Base-by-base conservation (phyloP, 2,888 invertebrate species). In the Tortricodes alternella region DNA sequence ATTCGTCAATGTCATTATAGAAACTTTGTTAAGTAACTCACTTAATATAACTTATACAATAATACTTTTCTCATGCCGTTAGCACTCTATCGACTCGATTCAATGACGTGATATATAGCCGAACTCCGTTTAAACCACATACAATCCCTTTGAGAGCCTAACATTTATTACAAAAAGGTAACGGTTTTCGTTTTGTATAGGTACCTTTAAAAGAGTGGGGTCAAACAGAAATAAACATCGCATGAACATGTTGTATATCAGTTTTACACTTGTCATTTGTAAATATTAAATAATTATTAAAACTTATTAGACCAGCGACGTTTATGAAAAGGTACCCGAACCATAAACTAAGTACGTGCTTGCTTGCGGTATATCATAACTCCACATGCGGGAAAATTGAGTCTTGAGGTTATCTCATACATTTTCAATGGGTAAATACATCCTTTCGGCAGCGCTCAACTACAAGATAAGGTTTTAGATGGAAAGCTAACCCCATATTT, bases 351-450 rank as follows among this genome's bases (percentile, higher is more conserved):
- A 1, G 16, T 3, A 29, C 24, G 15, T 6, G 24, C 5, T n/a
- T 41, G 15, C 24, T 24, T n/a, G n/a, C n/a, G n/a, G n/a, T n/a
- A n/a, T 13, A 23, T 39, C 21, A 9, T 24, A 24, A 15, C 23
- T 24, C 16, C 16, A 24, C 23, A 23, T 24, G 23, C 24, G 15
- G 15, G 41, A 41, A 41, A 21, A 41, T 41, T 24, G 23, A 13
- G 13, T 41, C n/a, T 9, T 16, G 9, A 37, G n/a, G 18, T 35
- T 11, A 24, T 43, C 34, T 43, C 27, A 19, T 37, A 44, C 15
- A 43, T 52, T 21, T 43, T 18, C 16, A 29, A 39, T 50, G 50
- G 41, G 34, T 27, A 27, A 9, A 23, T n/a, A 19, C 35, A 16
- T 50, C 32, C 29, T 32, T 16, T 11, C 15, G 29, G n/a, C 13